A percentile compares a stretch with the other conserved stretches of the same genome.
Conservation (phyloP, 2,797 vertebrate genomes). For the Alca torda region DNA sequence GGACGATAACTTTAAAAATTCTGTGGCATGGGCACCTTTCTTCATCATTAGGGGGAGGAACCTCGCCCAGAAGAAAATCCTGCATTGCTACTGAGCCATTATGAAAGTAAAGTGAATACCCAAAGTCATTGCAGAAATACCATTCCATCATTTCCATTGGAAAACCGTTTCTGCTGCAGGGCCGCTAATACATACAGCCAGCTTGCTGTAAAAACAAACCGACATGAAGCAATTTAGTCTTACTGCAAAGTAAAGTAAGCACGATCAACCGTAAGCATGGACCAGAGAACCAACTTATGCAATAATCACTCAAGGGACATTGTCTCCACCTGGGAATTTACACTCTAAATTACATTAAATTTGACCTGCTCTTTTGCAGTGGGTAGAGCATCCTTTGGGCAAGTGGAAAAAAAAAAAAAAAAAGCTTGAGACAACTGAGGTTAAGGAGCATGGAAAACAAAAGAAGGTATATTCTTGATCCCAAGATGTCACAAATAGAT, state of each 20-base stretch:
- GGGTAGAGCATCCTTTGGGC: background rate
- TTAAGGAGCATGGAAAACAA: background rate
- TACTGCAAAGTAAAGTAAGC: background rate
- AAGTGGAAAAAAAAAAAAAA: background rate
- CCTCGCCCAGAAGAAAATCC: background rate
- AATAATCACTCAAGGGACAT: background rate
- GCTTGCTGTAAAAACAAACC: background rate
- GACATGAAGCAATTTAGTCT: background rate
- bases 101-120: background rate
- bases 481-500: background rate
- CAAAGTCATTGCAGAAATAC: background rate
- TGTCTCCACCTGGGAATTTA: background rate
- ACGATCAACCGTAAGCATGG: background rate
- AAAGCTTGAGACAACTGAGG: background rate
- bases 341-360: background rate
- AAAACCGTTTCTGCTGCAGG: background rate
- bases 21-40: background rate
- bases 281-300: background rate
- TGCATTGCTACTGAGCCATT: background rate
- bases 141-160: background rate
- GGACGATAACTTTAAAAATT: background rate
- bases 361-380: background rate
- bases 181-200: background rate
- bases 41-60: background rate
- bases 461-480: background rate